Evolutionary conservation across 2,797 vertebrate species (phyloP).

Genomic region (Tangara arthus): DNA sequence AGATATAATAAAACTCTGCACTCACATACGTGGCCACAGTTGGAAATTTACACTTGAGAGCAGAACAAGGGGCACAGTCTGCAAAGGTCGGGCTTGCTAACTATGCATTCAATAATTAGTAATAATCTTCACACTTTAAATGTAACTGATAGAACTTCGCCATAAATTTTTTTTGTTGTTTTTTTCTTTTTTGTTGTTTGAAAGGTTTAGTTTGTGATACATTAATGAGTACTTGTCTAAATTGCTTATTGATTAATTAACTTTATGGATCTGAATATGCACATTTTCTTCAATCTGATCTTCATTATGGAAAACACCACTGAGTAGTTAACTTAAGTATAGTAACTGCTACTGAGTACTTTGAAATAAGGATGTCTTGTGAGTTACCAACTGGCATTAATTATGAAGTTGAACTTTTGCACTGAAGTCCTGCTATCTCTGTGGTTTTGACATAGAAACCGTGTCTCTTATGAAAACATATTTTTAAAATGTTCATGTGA

Average conservation of each 20-base stretch:
- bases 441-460: background rate
- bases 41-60: background rate
- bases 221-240: background rate
- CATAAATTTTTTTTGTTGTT: background rate
- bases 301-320: background rate
- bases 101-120: background rate
- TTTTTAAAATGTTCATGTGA: background rate
- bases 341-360: background rate
- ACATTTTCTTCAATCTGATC: background rate
- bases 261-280: background rate
- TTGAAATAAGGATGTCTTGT: background rate
- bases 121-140: background rate
- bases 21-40: background rate
- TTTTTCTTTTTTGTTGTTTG: background rate
- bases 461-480: background rate
- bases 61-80: background rate
- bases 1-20: background rate
- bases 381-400: background rate
- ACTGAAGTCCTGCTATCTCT: background rate
- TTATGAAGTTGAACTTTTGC: conserved; percentile 1
- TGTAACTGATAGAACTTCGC: background rate
- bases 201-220: background rate
- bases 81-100: background rate
- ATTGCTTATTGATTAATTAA: background rate
- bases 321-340: background rate